Evolutionary conservation across 2,113 vertebrate genomes (phyloP), one percentile per base, ranked within the genome.

Genomic region (Tachysurus fulvidraco): DNA sequence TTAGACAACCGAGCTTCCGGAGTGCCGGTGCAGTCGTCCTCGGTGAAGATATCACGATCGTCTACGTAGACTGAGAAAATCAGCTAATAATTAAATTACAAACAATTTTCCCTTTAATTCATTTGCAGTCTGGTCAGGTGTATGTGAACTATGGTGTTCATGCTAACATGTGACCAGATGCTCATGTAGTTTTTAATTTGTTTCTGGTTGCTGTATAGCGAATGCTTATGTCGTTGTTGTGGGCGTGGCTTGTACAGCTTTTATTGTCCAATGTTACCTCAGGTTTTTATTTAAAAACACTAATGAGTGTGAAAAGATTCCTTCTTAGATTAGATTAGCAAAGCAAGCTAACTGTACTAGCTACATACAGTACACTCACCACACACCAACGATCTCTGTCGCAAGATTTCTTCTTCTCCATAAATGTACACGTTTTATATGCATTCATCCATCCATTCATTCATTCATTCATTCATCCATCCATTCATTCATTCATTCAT

Each of bases 1-100:
- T 95, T 95, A 94, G 92, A 91, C 89, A 87, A 87, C 92, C n/a
- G 60, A 36, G 36, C 36, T 36, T 36, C 36, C 2, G 36, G 36
- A 36, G 36, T 36, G 36, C 36, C 36, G 36, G 36, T 17, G 55
- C 36, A 21, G 54, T 19, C 65, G 3, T 46, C 36, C 55, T 76
- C 21, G 6, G 5, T 9, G n/a, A 52, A n/a, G 54, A 84, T 13
- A 23, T 36, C 23, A 3, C 7, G 21, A 50, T 52, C 13, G 52
- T n/a, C 52, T 36, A 74, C 71, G 10, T 46, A n/a, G 36, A 36
- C 46, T 50, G 2, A 50, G 0, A 50, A 25, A 73, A 36, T 41
- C 4, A 4, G 64, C n/a, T 64, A n/a, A 67, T 28, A 65, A 69
- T 13, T 65, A 28, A 28, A 65, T 14, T 28, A 12, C 36, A 16